Base-by-base conservation (phyloP, 2,113 vertebrate species). In the Elephantulus edwardii region DNA sequence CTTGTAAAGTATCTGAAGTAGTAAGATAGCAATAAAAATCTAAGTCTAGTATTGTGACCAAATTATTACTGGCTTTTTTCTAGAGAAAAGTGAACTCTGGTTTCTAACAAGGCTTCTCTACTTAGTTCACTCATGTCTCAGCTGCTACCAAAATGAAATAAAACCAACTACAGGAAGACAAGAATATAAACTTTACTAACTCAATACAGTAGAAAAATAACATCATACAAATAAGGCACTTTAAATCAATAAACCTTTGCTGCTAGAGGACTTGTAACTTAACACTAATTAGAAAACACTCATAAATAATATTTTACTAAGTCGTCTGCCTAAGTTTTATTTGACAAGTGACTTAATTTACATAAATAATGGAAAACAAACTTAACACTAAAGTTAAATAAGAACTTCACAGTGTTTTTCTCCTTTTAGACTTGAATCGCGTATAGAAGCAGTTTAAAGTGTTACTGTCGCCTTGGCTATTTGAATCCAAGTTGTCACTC, bases 371-470 rank as follows among this genome's bases (percentile, higher is more conserved):
- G 85, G 44, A 90, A 95, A 93, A 60, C 84, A 96, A 94, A 88
- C 91, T 87, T 19, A 93, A 93, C n/a, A 91, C 52, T 91, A 94
- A 85, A 62, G 87, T 40, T 72, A 90, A 76, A 58, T 2, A 38
- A 96, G 80, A 52, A 94, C 79, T 60, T 98, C 97, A 98, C 3
- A 97, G 0, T 2, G 97, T 98, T 96, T 97, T 98, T 56, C 98
- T 98, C 95, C 97, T 98, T 87, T 89, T 97, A 95, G 83, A 84
- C 96, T 97, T 98, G 95, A 96, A 40, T 66, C 97, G 97, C 0
- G 95, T 87, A 96, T 96, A 98, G 90, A 97, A 96, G 96, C 97
- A 98, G 82, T 95, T 93, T 93, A 98, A 97, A 71, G 96, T 17
- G 30, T n/a, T 94, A 94, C 89, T 97, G 95, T 86, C 94, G 93